Percentiles rank a stretch among this genome's conserved stretches.
phyloP scores from a whole-genome alignment of 2,113 vertebrate genomes.

The Channa argus region DNA sequence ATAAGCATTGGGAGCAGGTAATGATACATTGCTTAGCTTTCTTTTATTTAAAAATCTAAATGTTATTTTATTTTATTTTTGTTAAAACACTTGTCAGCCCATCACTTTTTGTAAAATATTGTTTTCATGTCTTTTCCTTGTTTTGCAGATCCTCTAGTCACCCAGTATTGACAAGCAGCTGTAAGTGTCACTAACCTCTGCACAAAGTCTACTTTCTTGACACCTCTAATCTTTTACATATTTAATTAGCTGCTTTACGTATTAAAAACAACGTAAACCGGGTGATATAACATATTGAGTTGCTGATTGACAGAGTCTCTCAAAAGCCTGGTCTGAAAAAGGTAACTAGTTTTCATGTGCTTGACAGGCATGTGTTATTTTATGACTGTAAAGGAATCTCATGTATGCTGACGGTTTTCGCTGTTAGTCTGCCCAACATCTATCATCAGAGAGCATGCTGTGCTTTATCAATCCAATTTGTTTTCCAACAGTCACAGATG shows the following conservation, averaged over 20 bases:
- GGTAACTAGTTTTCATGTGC: constrained; percentile 28
- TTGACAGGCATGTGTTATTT: constrained; percentile 38
- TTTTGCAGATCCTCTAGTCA: constrained; percentile 79
- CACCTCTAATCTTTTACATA: neutral
- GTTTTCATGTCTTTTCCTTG: neutral
- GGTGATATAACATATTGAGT: neutral
- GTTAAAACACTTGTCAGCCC: neutral
- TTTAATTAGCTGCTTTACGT: neutral
- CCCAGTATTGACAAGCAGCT: constrained; percentile 77
- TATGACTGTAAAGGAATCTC: constrained; percentile 48
- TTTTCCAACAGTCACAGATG: constrained; percentile 84
- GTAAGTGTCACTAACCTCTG: constrained; percentile 68
- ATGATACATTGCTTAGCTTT: neutral
- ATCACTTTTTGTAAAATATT: neutral
- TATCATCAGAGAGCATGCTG: constrained; percentile 9
- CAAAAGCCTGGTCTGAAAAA: neutral
- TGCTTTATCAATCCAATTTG: constrained; percentile 30
- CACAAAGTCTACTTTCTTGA: neutral
- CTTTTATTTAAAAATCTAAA: too few relatives aligned
- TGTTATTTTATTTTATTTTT: too few relatives aligned
- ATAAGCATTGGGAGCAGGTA: constrained; percentile 82
- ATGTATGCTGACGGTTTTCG: constrained; percentile 1
- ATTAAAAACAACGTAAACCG: neutral
- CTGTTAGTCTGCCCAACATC: constrained; percentile 33
- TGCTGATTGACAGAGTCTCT: constrained; percentile 24